Percentiles rank a stretch among this genome's conserved stretches.
Evolutionary conservation across 53 echinoderm and acorn worm species (phyloP).

Genomic region (Paracentrotus lividus): DNA sequence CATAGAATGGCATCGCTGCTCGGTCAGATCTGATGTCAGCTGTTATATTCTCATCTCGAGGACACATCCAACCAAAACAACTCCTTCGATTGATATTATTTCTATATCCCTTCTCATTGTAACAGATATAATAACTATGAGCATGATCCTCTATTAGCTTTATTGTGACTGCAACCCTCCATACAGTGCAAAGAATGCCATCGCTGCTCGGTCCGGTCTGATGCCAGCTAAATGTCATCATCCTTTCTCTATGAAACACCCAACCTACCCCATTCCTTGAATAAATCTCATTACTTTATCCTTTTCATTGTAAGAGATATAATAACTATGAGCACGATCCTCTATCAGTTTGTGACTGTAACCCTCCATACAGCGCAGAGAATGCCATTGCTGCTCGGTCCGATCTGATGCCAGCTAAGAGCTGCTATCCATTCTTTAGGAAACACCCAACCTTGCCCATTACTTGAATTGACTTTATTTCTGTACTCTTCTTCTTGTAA

Average conservation of each 20-base stretch:
- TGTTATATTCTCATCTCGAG: slow-evolving; percentile 53
- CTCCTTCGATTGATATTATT: not conserved
- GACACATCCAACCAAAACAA: too few species aligned
- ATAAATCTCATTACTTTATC: not conserved
- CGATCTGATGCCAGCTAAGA: slow-evolving; percentile 87
- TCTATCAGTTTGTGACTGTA: slow-evolving; percentile 86
- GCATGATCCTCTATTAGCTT: slow-evolving; percentile 83
- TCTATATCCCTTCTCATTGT: not conserved
- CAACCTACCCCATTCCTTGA: too few species aligned
- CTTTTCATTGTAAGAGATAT: slow-evolving; percentile 80
- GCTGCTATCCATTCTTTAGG: slow-evolving; percentile 69
- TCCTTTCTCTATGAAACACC: too few species aligned
- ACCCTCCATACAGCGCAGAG: slow-evolving; percentile 95
- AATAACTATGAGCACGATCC: slow-evolving; percentile 94
- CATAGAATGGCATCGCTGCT: slow-evolving; percentile 91
- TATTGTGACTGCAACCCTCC: slow-evolving; percentile 97
- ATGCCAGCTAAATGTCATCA: slow-evolving; percentile 83
- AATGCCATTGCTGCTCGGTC: slow-evolving; percentile 89
- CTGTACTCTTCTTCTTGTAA: not conserved
- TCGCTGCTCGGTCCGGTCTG: slow-evolving; percentile 89
- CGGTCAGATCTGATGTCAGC: slow-evolving; percentile 87
- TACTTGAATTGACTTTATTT: too few species aligned
- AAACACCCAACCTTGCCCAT: too few species aligned
- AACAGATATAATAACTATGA: slow-evolving; percentile 93
- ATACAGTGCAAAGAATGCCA: slow-evolving; percentile 92